Evolutionary conservation across 2,888 invertebrate species (phyloP), one percentile per base, ranked within the genome.

Genomic region (Ormyrus nitidulus): DNA sequence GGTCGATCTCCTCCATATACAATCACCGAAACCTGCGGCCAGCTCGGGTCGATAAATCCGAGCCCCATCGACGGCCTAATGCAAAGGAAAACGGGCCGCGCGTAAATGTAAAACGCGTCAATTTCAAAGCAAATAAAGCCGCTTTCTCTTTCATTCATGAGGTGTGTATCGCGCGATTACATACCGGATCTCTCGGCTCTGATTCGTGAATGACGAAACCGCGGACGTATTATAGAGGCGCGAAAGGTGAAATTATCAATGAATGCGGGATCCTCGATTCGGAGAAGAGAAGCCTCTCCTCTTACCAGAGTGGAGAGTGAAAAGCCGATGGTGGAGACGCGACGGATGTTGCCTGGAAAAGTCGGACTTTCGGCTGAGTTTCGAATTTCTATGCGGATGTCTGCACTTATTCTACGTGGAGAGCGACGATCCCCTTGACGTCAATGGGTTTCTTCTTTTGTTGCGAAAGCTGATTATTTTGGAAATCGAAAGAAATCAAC

Each of bases 131-230:
- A 62, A 76, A 86, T 85, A 87, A 85, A 84, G 85, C 83, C 34
- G 70, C 81, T 81, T 87, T 86, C 87, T 86, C 86, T 87, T 88
- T 87, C 88, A 88, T 88, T 88, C 88, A 88, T 87, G 84, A 82
- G 59, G 34, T 34, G 34, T 4, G 75, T 64, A 73, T 65, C 56
- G 68, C 73, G 79, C 74, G 54, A 68, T 70, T 70, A 70, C 61
- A 62, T 64, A 62, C 62, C 48, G 64, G 70, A 70, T 77, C 77
- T 61, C 19, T 11, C 49, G 13, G 5, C n/a, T 46, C 34, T 34
- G 34, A 34, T 34, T 34, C 56, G 34, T 54, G 72, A 72, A 72
- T 72, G 62, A 72, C 72, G 62, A 62, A 72, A n/a, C 61, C 13
- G 53, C 19, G 4, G 34, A 5, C n/a, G 66, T 66, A 66, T 66